A percentile compares a stretch with the other conserved stretches of the same genome.
These are phyloP conservation scores for Mormoops blainvillei DNA, from an alignment of 2,113 vertebrate genomes.

Conservation along the genomic window DNA sequence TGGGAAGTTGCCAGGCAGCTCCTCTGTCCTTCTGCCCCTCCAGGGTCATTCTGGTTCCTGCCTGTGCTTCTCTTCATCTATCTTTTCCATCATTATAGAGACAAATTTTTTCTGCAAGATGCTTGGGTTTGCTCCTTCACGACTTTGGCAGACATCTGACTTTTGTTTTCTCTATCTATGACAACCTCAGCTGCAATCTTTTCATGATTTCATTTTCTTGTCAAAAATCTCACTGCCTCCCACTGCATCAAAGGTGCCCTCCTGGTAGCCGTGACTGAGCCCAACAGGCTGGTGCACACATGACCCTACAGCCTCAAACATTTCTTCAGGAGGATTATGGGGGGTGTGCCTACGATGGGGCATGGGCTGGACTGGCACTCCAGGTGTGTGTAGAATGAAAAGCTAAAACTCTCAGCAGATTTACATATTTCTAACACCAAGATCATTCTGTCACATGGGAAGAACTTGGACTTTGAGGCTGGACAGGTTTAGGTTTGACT, in stretches of 20 bases:
- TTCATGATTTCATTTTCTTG: not conserved
- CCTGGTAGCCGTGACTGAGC: not conserved
- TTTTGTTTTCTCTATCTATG: constrained; percentile 42
- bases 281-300: not conserved
- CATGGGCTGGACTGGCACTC: not conserved
- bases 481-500: not conserved
- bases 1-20: not conserved
- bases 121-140: not conserved
- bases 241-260: not conserved
- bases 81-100: not conserved
- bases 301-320: not conserved
- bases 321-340: not conserved
- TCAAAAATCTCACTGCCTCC: not conserved
- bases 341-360: not conserved
- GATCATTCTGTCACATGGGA: not conserved
- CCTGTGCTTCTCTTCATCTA: not conserved
- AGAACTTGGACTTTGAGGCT: not conserved
- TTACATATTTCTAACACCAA: not conserved
- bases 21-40: not conserved
- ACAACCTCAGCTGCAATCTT: not conserved
- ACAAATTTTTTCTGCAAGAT: not conserved
- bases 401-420: not conserved
- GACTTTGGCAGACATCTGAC: not conserved
- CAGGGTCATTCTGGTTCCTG: not conserved
- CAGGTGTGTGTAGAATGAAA: not conserved